These are phyloP conservation scores for Odontomyia ornata DNA, from an alignment of 2,888 invertebrate genomes.

Conservation along the genomic window DNA sequence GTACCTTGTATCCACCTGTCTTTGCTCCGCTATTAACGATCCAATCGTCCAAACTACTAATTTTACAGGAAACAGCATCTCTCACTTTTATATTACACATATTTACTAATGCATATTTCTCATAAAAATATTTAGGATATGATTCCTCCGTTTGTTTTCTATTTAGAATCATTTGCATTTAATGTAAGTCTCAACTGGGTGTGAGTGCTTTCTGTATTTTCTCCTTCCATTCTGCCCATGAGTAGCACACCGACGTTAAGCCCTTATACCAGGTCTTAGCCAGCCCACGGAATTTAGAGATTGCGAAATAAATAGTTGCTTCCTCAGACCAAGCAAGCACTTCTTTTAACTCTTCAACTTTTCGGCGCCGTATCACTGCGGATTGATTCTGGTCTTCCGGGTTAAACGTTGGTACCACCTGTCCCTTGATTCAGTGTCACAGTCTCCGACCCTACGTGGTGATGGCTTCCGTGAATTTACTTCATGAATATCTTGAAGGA, in stretches of 20 bases:
- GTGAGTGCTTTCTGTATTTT: slow-evolving; percentile 31
- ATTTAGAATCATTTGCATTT: slow-evolving; percentile 11
- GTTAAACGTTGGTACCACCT: too few species aligned
- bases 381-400: too few species aligned
- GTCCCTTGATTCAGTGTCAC: not conserved
- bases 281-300: too few species aligned
- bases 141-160: slow-evolving; percentile 22
- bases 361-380: slow-evolving; percentile 32
- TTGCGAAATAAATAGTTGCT: too few species aligned
- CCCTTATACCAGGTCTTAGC: too few species aligned
- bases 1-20: too few species aligned
- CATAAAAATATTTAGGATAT: too few species aligned
- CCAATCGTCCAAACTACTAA: not conserved
- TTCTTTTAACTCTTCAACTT: slow-evolving; percentile 37
- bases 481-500: not conserved
- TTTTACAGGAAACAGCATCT: slow-evolving; percentile 28
- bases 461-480: too few species aligned
- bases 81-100: slow-evolving; percentile 7
- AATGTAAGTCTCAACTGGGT: too few species aligned
- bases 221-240: slow-evolving; percentile 19
- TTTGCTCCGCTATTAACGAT: not conserved
- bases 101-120: too few species aligned
- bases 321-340: too few species aligned
- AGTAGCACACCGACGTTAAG: too few species aligned
- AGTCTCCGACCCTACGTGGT: not conserved